Conservation (phyloP, 2,113 vertebrate species). For the Gopherus evgoodei region DNA sequence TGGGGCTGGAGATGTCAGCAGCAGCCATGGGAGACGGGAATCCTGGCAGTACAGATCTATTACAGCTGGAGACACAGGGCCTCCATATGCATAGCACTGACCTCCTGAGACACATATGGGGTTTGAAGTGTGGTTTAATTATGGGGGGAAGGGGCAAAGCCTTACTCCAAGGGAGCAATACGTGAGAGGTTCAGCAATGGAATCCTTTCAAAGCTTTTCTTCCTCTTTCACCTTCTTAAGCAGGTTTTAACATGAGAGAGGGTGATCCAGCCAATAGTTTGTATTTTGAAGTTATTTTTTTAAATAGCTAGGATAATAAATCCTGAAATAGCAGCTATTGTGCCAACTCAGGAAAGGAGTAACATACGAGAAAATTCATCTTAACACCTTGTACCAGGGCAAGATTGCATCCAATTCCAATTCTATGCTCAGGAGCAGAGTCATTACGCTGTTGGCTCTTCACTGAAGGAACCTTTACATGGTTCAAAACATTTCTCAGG, state of each 20-base stretch:
- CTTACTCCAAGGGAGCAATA: not conserved
- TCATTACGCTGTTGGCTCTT: not conserved
- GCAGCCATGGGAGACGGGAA: not conserved
- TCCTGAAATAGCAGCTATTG: not conserved
- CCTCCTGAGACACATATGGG: not conserved
- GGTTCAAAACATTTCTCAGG: not conserved
- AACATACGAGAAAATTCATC: not conserved
- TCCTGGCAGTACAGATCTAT: not conserved
- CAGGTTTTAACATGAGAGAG: not conserved
- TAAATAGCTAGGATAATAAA: not conserved
- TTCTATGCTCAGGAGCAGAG: too few species aligned
- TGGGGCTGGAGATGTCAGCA: not conserved
- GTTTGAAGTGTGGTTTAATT: not conserved
- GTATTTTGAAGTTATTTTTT: not conserved
- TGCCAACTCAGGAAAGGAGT: not conserved
- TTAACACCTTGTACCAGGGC: too few species aligned
- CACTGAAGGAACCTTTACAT: not conserved
- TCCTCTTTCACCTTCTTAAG: not conserved
- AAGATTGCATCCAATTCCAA: not conserved
- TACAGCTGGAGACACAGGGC: not conserved
- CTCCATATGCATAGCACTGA: not conserved
- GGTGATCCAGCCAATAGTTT: not conserved
- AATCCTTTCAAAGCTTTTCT: not conserved
- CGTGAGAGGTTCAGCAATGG: not conserved
- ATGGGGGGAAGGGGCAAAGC: not conserved